Percentiles rank a stretch among this genome's conserved stretches.
Evolutionary conservation across 2,888 invertebrate genomes (phyloP).

Genomic region (Diloba caeruleocephala): DNA sequence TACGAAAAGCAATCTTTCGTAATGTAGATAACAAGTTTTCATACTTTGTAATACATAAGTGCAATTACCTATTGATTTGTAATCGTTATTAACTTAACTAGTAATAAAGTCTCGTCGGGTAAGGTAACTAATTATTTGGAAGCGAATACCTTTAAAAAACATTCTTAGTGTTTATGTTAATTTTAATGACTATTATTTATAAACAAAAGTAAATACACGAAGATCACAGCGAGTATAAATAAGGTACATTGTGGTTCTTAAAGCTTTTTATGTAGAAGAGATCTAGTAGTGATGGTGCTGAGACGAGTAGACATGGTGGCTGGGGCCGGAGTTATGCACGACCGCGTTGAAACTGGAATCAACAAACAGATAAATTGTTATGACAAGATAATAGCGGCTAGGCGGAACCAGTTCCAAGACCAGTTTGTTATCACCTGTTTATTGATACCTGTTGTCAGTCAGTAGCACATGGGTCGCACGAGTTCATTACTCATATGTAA

Average conservation of each 20-base stretch:
- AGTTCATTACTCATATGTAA: slow-evolving; percentile 79
- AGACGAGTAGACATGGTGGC: slow-evolving; percentile 81
- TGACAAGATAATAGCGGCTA: slow-evolving; percentile 34
- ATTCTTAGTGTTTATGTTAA: slow-evolving; percentile 35
- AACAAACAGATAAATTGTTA: slow-evolving; percentile 46
- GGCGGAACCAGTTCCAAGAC: slow-evolving; percentile 49
- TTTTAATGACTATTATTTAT: slow-evolving; percentile 63
- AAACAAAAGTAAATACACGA: slow-evolving; percentile 62
- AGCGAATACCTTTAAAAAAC: slow-evolving; percentile 6
- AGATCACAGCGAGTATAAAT: slow-evolving; percentile 78
- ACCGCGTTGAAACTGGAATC: slow-evolving; percentile 85
- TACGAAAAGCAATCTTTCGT: slow-evolving; percentile 45
- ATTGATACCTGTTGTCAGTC: slow-evolving; percentile 58
- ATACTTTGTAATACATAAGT: slow-evolving; percentile 35
- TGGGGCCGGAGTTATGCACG: slow-evolving; percentile 85
- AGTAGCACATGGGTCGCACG: slow-evolving; percentile 67
- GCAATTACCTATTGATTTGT: slow-evolving; percentile 14
- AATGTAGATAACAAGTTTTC: slow-evolving; percentile 43
- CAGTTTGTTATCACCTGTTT: slow-evolving; percentile 65
- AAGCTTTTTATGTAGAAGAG: slow-evolving; percentile 40
- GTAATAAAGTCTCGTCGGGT: not conserved
- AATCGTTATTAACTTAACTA: slow-evolving; percentile 6
- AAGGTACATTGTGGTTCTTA: slow-evolving; percentile 64
- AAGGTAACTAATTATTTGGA: not conserved
- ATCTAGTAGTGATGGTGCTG: slow-evolving; percentile 79